Conservation (phyloP, 1,140 invertebrate genomes). For the Holotrichia oblita region DNA sequence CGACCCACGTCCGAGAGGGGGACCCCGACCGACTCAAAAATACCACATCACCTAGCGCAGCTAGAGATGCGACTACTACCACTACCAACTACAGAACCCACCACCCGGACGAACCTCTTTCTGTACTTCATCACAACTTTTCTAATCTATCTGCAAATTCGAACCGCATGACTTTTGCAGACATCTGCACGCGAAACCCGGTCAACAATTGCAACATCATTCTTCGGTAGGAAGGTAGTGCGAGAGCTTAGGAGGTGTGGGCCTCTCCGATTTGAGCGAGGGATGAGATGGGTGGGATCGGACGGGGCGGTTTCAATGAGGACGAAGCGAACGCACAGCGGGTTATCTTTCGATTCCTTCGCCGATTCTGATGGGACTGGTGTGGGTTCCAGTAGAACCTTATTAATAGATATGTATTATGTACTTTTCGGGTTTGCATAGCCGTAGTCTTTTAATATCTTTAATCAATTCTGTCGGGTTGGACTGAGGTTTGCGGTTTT, state of each 20-base stretch:
- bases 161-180: constrained; percentile 20
- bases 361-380: background rate
- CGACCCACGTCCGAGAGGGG: background rate
- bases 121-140: constrained; percentile 34
- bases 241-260: background rate
- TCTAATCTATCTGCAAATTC: constrained; percentile 35
- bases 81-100: too few species aligned
- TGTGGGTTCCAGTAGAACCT: background rate
- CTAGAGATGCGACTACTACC: background rate
- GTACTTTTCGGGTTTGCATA: background rate
- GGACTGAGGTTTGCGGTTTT: too few species aligned
- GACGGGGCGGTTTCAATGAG: background rate
- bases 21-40: constrained; percentile 1
- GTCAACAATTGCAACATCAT: constrained; percentile 35
- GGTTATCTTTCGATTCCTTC: background rate
- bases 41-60: background rate
- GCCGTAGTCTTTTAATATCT: background rate
- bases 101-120: background rate
- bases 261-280: background rate
- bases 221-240: background rate
- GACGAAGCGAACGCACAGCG: background rate
- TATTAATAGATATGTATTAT: constrained; percentile 5
- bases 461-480: background rate
- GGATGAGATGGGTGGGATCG: background rate
- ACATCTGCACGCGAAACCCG: constrained; percentile 34